Evolutionary conservation across 2,113 vertebrate species (phyloP).

Genomic region (Vidua macroura): DNA sequence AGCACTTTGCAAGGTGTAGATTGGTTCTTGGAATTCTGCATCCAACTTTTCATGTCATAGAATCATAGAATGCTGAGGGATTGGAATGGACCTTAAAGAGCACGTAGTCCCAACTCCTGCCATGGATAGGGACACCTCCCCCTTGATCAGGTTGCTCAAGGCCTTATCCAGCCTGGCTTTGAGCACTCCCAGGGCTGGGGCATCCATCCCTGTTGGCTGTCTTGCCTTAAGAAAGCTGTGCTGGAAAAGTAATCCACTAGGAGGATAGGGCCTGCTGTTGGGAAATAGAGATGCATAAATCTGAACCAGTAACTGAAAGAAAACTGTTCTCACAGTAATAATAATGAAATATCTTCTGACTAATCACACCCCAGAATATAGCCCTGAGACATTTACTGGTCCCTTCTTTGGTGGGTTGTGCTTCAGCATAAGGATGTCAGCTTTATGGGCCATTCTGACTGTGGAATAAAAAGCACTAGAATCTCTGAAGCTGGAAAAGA

Average conservation of each 20-base stretch:
- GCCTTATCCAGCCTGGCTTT: background rate
- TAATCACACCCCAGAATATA: background rate
- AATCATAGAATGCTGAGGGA: background rate
- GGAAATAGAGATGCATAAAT: background rate
- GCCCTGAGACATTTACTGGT: background rate
- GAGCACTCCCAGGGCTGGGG: background rate
- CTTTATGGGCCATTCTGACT: background rate
- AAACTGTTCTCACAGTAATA: background rate
- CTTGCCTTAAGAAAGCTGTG: background rate
- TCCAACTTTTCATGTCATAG: background rate
- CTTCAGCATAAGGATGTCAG: background rate
- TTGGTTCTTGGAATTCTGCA: background rate
- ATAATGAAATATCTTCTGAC: background rate
- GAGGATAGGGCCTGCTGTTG: background rate
- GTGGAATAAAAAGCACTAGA: background rate
- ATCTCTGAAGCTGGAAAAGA: background rate
- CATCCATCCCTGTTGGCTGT: background rate
- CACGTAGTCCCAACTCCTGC: rapidly evolving
- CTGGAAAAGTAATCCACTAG: background rate
- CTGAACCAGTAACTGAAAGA: background rate
- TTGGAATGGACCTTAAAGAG: background rate
- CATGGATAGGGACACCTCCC: background rate
- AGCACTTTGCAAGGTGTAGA: background rate
- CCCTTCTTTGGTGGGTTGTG: background rate
- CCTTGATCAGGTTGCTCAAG: background rate